Conservation (phyloP, 2,113 vertebrate species). For the Actenoides hombroni region DNA sequence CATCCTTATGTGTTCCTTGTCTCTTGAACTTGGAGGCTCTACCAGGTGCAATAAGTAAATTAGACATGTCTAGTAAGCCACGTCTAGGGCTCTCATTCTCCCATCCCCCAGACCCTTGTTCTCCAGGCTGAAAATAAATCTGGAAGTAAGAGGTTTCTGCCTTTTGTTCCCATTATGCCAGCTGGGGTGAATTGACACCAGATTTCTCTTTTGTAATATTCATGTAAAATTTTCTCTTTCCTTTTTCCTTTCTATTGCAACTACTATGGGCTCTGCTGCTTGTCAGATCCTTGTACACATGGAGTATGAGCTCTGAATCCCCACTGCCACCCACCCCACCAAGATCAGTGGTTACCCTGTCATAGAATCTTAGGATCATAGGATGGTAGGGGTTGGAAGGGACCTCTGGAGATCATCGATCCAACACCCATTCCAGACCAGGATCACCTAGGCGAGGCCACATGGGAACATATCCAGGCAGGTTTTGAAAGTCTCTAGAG, state of each 20-base stretch:
- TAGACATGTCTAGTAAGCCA: neutral
- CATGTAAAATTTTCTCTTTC: neutral
- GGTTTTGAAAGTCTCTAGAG: too few relatives aligned
- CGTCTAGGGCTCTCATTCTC: neutral
- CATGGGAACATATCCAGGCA: too few relatives aligned
- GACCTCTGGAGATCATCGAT: too few relatives aligned
- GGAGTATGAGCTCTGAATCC: neutral
- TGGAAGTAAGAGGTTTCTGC: neutral
- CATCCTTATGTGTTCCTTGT: neutral
- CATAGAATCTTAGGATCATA: neutral
- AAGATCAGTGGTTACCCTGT: neutral
- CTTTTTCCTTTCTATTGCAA: neutral
- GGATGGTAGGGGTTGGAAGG: too few relatives aligned
- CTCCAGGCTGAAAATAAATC: neutral
- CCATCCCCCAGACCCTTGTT: neutral
- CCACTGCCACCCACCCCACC: neutral
- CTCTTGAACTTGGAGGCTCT: neutral
- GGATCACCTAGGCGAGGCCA: too few relatives aligned
- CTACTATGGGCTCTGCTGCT: neutral
- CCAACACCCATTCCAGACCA: too few relatives aligned
- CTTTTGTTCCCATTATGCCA: neutral
- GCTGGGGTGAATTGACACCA: neutral
- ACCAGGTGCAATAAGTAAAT: neutral
- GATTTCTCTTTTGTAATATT: neutral
- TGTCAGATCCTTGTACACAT: neutral